These are phyloP conservation scores for Acholoe squamosa DNA, from an alignment of 2,888 invertebrate genomes.

Conservation along the genomic window DNA sequence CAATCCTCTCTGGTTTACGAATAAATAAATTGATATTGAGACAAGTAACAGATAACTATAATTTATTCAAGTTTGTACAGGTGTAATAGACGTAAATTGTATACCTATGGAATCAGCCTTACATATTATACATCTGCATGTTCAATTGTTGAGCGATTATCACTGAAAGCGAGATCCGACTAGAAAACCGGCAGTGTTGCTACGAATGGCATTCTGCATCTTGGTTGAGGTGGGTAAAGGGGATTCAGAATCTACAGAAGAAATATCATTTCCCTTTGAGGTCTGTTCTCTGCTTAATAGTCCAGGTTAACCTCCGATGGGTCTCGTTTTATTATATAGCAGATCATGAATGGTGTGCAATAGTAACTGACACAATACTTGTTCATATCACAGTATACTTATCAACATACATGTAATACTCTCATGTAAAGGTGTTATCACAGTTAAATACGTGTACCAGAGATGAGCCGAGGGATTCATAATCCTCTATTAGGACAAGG, in stretches of 20 bases:
- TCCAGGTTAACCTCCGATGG: neutral
- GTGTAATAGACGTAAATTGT: too few relatives aligned
- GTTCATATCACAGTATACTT: constrained; percentile 23
- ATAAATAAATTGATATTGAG: too few relatives aligned
- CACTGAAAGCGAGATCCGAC: neutral
- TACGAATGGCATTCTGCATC: neutral
- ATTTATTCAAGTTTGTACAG: too few relatives aligned
- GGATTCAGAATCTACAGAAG: neutral
- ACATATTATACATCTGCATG: too few relatives aligned
- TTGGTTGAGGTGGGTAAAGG: neutral
- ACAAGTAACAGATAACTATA: too few relatives aligned
- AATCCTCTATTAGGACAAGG: too few relatives aligned
- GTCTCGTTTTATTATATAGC: neutral
- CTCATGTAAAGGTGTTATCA: neutral
- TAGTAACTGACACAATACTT: constrained; percentile 4
- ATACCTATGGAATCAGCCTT: too few relatives aligned
- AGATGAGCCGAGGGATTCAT: neutral
- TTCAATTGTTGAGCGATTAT: too few relatives aligned
- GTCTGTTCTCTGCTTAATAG: too few relatives aligned
- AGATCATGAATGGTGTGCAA: neutral
- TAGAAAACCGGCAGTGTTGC: constrained; percentile 1
- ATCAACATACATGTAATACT: neutral
- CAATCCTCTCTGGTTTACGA: too few relatives aligned
- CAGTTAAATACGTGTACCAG: neutral
- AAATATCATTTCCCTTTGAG: too few relatives aligned